phyloP scores from a whole-genome alignment of 2,797 vertebrate genomes.

The Lagodon rhomboides region DNA sequence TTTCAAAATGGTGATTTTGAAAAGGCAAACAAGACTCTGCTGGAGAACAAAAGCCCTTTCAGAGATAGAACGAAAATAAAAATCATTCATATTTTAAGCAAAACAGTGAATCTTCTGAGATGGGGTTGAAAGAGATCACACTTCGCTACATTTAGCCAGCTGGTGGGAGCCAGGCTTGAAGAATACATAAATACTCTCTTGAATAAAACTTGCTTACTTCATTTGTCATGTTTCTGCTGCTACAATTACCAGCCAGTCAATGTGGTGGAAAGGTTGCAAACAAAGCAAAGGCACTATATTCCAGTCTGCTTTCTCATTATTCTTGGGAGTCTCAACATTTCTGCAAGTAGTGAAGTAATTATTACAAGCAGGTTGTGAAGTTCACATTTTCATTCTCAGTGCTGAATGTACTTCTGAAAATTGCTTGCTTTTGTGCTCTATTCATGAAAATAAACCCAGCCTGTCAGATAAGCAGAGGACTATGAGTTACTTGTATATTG shows the following conservation, averaged over 20 bases:
- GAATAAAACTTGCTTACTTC: constrained; percentile 53
- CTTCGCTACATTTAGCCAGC: constrained; percentile 36
- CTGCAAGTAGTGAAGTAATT: constrained; percentile 45
- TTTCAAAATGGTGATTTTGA: constrained; percentile 13
- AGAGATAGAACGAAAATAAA: constrained; percentile 8
- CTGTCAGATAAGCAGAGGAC: constrained; percentile 34
- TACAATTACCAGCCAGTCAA: constrained; percentile 59
- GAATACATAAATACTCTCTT: constrained; percentile 41
- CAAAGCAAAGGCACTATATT: constrained; percentile 51
- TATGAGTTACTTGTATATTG: background rate
- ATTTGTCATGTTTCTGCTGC: constrained; percentile 53
- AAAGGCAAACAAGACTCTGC: constrained; percentile 15
- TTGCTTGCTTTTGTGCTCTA: constrained; percentile 18
- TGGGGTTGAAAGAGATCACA: constrained; percentile 12
- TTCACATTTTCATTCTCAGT: constrained; percentile 38
- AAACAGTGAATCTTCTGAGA: constrained; percentile 6
- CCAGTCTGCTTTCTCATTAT: constrained; percentile 58
- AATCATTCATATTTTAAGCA: constrained; percentile 19
- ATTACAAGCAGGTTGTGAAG: constrained; percentile 35
- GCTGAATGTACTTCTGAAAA: constrained; percentile 39
- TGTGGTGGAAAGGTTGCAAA: constrained; percentile 61
- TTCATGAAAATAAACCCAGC: constrained; percentile 38
- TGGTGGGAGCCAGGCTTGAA: constrained; percentile 18
- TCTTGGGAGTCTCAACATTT: constrained; percentile 38
- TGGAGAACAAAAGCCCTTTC: constrained; percentile 15